Conservation (phyloP, 2,888 invertebrate genomes). For the Drosophila lutescens region DNA sequence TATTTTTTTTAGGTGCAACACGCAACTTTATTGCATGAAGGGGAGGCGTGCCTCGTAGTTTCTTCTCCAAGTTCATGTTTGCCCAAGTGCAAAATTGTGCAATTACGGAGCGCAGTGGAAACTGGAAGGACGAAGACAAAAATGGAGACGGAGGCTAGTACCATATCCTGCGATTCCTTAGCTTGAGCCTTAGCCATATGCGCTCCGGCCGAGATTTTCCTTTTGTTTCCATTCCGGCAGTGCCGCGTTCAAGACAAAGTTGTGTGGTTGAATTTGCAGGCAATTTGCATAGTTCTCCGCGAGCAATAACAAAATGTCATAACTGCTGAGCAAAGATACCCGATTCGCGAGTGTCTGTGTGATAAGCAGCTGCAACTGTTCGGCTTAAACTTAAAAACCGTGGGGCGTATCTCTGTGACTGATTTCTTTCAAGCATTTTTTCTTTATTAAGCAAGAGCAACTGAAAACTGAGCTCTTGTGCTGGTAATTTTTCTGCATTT, state of each 20-base stretch:
- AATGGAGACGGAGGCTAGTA: too few relatives aligned
- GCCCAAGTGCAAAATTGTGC: constrained; percentile 74
- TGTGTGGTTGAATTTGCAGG: constrained; percentile 37
- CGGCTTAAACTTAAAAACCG: too few relatives aligned
- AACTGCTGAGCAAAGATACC: constrained; percentile 24
- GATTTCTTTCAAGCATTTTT: background rate
- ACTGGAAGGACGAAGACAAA: too few relatives aligned
- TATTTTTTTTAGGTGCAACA: background rate
- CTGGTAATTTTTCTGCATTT: constrained; percentile 22
- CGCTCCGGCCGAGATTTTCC: constrained; percentile 17
- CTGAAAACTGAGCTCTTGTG: constrained; percentile 1
- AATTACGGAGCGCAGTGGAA: constrained; percentile 53
- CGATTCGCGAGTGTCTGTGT: constrained; percentile 12
- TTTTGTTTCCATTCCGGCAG: constrained; percentile 22
- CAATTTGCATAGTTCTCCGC: constrained; percentile 38
- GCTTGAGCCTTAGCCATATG: constrained; percentile 18
- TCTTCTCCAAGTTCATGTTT: constrained; percentile 53
- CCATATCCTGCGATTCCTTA: constrained; percentile 13
- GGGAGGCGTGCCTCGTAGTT: background rate
- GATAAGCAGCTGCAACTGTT: constrained; percentile 24
- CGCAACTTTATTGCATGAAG: constrained; percentile 12
- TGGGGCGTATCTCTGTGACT: too few relatives aligned
- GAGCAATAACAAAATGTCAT: constrained; percentile 36
- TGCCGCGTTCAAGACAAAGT: constrained; percentile 41
- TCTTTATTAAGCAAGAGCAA: background rate